Evolutionary conservation across 2,113 vertebrate species (phyloP), one percentile per base, ranked within the genome.

Genomic region (Urocynchramus pylzowi): DNA sequence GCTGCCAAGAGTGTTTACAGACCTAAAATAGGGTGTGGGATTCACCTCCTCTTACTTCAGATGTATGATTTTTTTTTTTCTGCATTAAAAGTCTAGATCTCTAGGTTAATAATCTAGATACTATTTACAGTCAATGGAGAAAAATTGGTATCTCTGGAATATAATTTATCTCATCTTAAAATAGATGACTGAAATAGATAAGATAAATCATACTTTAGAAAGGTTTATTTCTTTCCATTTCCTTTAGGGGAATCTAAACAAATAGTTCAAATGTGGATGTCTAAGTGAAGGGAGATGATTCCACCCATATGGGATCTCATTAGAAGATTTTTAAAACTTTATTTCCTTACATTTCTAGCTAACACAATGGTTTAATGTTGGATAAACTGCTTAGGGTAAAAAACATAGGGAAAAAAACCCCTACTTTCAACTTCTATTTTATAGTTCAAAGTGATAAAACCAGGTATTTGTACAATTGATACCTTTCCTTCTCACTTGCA

Each of bases 331-430:
- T 44, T 3, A 10, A 56, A 45, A 44, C 4, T 61, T 83, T 23
- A 39, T 84, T 54, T 74, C 9, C 16, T 14, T 56, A 4, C 23
- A 39, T 61, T 75, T 84, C 18, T 88, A 74, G 16, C 7, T 86
- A 89, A 76, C 0, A 2, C 45, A 68, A 45, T 21, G 42, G 6
- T 71, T 42, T 57, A 56, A 19, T 56, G 9, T 6, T 45, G 21
- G 42, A 4, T 10, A 75, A 57, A 52, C 2, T 71, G 5, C 5
- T 84, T 80, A 53, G 47, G 6, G 16, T 2, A 13, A 70, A 88
- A 53, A 54, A 26, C 7, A 35, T 3, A 35, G 7, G 9, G 13
- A 13, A 35, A 41, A 61, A 4, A 2, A 0, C 0, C 2, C 9
- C 1, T 8, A 7, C 5, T 57, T 61, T 19, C 41, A 4, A 42